Conservation (phyloP, 2,797 vertebrate genomes). For the Rhincodon typus region DNA sequence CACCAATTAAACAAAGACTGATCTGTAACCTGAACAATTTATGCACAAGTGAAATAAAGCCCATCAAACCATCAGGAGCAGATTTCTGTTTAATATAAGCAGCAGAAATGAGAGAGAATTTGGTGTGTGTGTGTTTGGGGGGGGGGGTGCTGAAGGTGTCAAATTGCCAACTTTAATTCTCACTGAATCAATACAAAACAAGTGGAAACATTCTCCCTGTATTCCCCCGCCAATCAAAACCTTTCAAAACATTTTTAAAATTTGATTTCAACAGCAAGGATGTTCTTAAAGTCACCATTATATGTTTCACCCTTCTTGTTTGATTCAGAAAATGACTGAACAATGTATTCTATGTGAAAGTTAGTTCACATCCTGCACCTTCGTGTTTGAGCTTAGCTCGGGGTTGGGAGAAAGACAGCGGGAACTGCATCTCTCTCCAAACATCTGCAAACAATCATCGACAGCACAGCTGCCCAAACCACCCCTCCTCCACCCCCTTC, state of each 20-base stretch:
- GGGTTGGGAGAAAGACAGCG: not conserved
- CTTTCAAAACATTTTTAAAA: not conserved
- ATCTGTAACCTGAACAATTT: not conserved
- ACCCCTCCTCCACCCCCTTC: not conserved
- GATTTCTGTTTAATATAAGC: not conserved
- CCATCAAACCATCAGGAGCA: not conserved
- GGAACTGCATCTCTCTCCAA: slow-evolving; percentile 12
- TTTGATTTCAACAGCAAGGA: not conserved
- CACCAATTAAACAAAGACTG: not conserved
- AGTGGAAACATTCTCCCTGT: no score
- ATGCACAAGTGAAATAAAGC: not conserved
- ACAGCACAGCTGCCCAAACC: slow-evolving; percentile 7
- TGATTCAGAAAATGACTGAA: not conserved
- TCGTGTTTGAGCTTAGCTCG: not conserved
- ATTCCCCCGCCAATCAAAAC: no score
- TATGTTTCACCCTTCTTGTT: not conserved
- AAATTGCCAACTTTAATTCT: not conserved
- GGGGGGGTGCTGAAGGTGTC: not conserved
- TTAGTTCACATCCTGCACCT: not conserved
- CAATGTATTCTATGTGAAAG: not conserved
- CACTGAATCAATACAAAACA: not conserved
- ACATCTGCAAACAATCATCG: slow-evolving; percentile 35
- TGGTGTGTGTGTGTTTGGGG: not conserved
- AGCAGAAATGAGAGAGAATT: not conserved
- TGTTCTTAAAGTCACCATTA: not conserved